phyloP scores from a whole-genome alignment of 2,888 invertebrate genomes.

The Ditylenchus weischeri region DNA sequence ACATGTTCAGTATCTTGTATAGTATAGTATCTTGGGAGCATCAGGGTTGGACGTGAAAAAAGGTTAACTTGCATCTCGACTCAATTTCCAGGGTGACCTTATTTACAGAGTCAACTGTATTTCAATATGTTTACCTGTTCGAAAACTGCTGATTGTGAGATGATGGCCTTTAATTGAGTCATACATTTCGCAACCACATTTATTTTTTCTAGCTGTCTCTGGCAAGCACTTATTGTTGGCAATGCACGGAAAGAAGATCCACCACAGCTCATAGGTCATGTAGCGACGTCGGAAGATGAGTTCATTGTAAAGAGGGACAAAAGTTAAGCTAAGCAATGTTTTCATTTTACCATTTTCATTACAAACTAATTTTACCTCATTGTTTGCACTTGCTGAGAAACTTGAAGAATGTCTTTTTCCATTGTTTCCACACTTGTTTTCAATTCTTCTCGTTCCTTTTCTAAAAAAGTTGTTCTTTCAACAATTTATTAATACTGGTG shows the following conservation, averaged over 20 bases:
- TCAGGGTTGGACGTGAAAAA: no score
- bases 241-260: slow-evolving; percentile 26
- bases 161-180: slow-evolving; percentile 47
- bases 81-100: no score
- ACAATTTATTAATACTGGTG: no score
- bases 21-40: no score
- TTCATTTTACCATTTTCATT: slow-evolving; percentile 11
- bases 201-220: slow-evolving; percentile 6
- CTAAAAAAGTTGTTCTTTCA: no score
- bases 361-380: slow-evolving; percentile 17
- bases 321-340: slow-evolving; percentile 14
- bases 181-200: slow-evolving; percentile 33
- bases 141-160: slow-evolving; percentile 12
- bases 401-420: slow-evolving; percentile 14
- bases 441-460: no score
- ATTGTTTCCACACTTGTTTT: slow-evolving; percentile 3
- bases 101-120: no score
- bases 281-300: slow-evolving; percentile 37
- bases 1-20: no score
- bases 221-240: no score
- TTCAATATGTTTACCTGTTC: neutral
- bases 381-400: neutral
- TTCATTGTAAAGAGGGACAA: slow-evolving; percentile 27
- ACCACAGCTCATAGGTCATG: slow-evolving; percentile 30
- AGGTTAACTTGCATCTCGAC: no score